Evolutionary conservation across 2,888 invertebrate species (phyloP), one percentile per base, ranked within the genome.

Genomic region (Sesia bembeciformis): DNA sequence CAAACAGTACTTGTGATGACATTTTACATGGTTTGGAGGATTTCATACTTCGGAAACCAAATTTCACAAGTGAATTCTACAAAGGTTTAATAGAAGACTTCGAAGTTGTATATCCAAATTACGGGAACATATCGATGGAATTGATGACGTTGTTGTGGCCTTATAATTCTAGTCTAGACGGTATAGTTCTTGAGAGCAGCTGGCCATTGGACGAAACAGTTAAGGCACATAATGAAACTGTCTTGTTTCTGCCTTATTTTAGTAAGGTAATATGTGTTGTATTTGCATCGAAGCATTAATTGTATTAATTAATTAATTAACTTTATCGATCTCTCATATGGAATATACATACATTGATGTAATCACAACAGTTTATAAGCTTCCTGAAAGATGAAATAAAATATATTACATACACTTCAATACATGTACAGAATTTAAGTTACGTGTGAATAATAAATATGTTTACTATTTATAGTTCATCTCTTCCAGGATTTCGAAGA

Each of bases 121-220:
- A 83, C 59, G 66, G 66, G 23, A 61, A 67, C 49, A 60, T 63
- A 5, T 62, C 64, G 4, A 57, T 65, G 3, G 68, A 74, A 3
- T 67, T 85, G 4, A 59, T 85, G 55, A 53, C 73, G 5, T 62
- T 58, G 39, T 62, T 86, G 53, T 85, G 85, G 85, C 40, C 59
- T 2, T 78, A 72, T 41, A 60, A 68, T 5, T 58, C 55, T 0
- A 61, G 70, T 6, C 55, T 79, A n/a, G 83, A 87, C 61, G 92
- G 90, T 4, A 67, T 91, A 46, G 59, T 91, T 39, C 70, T 92
- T 52, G 84, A 84, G 65, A 91, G 91, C 57, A 91, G 81, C 67
- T 92, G 92, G 92, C 92, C 92, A 5, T 61, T 84, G 40, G 89
- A 89, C 53, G 71, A 79, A 55, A 68, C 76, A 3, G 5, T 72